Evolutionary conservation across 2,797 vertebrate genomes (phyloP).

Genomic region (Phalanger gymnotis): DNA sequence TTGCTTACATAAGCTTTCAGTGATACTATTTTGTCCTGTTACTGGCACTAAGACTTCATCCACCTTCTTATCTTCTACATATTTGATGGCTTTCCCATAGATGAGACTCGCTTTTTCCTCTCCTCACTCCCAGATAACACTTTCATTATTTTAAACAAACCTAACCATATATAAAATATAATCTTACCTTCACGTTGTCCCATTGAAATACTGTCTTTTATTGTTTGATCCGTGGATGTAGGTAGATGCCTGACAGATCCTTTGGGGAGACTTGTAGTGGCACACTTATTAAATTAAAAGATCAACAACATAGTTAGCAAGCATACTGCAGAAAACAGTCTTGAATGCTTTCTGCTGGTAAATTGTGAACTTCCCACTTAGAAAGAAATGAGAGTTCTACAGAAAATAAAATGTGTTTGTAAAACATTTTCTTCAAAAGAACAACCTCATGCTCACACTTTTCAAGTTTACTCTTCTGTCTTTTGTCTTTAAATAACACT

Average conservation of each 20-base stretch:
- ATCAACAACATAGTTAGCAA: conserved; percentile 34
- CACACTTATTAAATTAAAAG: conserved; percentile 79
- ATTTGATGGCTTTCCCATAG: neutral
- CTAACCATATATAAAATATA: neutral
- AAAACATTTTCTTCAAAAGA: conserved; percentile 15
- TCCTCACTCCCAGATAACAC: neutral
- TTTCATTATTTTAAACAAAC: neutral
- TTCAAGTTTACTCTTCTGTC: neutral
- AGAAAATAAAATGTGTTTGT: neutral
- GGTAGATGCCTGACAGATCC: conserved; percentile 52
- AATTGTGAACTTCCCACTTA: conserved; percentile 5
- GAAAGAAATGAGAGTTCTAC: conserved; percentile 22
- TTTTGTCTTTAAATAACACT: neutral
- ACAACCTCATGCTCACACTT: neutral
- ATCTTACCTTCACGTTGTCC: conserved; percentile 86
- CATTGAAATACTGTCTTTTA: conserved; percentile 66
- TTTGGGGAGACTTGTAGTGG: conserved; percentile 83
- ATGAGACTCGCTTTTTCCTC: too few relatives aligned
- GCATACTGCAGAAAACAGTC: neutral
- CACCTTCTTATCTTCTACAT: neutral
- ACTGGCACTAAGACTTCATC: neutral
- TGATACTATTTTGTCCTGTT: neutral
- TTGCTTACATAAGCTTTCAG: neutral
- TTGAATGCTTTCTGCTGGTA: conserved; percentile 7
- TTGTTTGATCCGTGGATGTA: conserved; percentile 60